These are phyloP conservation scores for Coptotermes formosanus DNA, from an alignment of 1,140 invertebrate genomes.

Conservation along the genomic window DNA sequence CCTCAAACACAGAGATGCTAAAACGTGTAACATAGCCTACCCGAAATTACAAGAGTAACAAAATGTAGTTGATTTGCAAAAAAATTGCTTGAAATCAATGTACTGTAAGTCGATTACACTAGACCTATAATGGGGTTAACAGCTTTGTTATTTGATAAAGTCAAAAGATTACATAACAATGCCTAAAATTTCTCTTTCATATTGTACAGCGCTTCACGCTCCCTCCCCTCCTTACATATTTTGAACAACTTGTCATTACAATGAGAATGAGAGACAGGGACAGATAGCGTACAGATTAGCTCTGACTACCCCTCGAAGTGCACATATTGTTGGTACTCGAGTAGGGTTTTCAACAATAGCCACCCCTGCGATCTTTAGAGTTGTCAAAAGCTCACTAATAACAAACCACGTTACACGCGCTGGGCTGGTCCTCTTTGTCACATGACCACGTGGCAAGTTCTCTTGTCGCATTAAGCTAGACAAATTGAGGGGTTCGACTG, in stretches of 20 bases:
- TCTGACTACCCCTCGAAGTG: background rate
- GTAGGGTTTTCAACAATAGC: background rate
- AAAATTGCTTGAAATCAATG: background rate
- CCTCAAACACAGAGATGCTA: background rate
- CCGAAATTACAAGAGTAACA: background rate
- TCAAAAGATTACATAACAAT: background rate
- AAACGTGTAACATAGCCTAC: background rate
- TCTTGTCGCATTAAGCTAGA: background rate
- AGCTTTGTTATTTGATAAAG: background rate
- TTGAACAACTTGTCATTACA: background rate
- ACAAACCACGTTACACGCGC: background rate
- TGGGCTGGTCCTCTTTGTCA: background rate
- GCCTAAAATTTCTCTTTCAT: background rate
- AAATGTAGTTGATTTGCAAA: background rate
- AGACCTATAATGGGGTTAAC: background rate
- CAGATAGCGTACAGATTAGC: background rate
- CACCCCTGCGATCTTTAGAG: background rate
- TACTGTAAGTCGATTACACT: background rate
- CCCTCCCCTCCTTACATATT: background rate
- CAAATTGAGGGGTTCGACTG: background rate
- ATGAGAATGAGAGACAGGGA: background rate
- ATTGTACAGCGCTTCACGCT: background rate
- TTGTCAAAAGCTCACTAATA: slow-evolving; percentile 13
- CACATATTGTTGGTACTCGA: slow-evolving; percentile 10
- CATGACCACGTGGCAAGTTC: background rate